These are phyloP conservation scores for Poeciliopsis retropinna DNA, from an alignment of 2,113 vertebrate genomes.

Conservation along the genomic window DNA sequence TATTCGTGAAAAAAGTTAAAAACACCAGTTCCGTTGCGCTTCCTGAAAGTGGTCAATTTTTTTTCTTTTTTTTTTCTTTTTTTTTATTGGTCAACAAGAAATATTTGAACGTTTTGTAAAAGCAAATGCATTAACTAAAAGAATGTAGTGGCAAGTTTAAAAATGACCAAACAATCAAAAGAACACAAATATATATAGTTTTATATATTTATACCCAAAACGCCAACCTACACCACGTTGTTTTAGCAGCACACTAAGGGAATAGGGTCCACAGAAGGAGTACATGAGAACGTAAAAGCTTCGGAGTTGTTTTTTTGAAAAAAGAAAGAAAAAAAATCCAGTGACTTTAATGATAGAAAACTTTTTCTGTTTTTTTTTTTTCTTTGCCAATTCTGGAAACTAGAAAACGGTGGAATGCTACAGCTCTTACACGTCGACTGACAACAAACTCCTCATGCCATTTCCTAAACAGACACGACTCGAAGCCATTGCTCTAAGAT, in stretches of 20 bases:
- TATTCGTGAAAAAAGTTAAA: neutral
- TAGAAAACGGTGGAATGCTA: conserved; percentile 61
- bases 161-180: neutral
- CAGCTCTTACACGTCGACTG: conserved; percentile 52
- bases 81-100: conserved; percentile 62
- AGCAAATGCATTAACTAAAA: conserved; percentile 45
- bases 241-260: conserved; percentile 29
- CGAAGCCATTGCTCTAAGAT: conserved; percentile 62
- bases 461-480: conserved; percentile 61
- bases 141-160: conserved; percentile 22
- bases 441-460: conserved; percentile 51
- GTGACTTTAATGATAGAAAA: conserved; percentile 36
- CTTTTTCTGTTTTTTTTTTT: conserved; percentile 3
- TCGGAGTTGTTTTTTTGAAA: neutral
- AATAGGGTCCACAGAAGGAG: conserved; percentile 37
- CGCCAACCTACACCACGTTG: neutral
- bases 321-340: conserved; percentile 12
- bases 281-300: conserved; percentile 21
- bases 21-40: neutral
- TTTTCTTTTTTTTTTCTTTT: neutral
- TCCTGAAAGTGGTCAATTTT: conserved; percentile 15
- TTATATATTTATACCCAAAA: neutral
- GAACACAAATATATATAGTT: neutral
- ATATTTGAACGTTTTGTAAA: conserved; percentile 32
- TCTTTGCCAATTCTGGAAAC: conserved; percentile 29